These are phyloP conservation scores for Scalopus aquaticus DNA, from an alignment of 2,113 vertebrate species.

Conservation along the genomic window DNA sequence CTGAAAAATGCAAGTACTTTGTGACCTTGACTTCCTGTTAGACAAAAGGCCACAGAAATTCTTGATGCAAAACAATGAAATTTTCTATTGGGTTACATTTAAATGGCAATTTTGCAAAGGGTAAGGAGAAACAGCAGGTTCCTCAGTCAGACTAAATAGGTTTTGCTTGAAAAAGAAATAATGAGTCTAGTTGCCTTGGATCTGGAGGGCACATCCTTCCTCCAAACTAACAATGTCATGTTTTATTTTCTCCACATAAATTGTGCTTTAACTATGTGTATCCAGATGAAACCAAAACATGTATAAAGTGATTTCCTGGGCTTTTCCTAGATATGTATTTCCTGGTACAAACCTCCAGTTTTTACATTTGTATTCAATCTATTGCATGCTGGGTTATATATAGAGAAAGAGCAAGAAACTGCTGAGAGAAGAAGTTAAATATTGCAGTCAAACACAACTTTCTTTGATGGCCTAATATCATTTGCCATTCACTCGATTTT, in stretches of 20 bases:
- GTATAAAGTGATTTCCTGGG: conserved; percentile 63
- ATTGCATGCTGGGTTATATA: conserved; percentile 27
- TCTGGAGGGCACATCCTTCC: conserved; percentile 50
- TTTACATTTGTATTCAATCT: conserved; percentile 45
- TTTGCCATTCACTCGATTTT: not conserved
- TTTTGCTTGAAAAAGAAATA: conserved; percentile 67
- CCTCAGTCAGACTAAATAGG: conserved; percentile 56
- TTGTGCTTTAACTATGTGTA: conserved; percentile 57
- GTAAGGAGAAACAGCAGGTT: conserved; percentile 59
- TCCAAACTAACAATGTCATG: conserved; percentile 52
- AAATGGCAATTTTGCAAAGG: conserved; percentile 64
- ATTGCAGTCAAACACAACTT: conserved; percentile 17
- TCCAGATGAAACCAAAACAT: conserved; percentile 63
- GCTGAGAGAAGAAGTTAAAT: conserved; percentile 28
- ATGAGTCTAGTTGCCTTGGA: conserved; percentile 53
- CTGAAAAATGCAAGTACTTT: conserved; percentile 22
- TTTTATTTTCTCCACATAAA: conserved; percentile 74
- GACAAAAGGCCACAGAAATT: conserved; percentile 52
- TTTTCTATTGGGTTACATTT: conserved; percentile 66
- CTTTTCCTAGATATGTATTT: conserved; percentile 62
- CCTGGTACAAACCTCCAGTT: conserved; percentile 29
- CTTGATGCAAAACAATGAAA: conserved; percentile 67
- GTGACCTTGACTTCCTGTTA: conserved; percentile 64
- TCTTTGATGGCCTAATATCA: not conserved
- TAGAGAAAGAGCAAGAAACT: conserved; percentile 26